Percentiles rank a stretch among this genome's conserved stretches.
Conservation (phyloP, 1,140 invertebrate genomes). For the Drosophila rufa region DNA sequence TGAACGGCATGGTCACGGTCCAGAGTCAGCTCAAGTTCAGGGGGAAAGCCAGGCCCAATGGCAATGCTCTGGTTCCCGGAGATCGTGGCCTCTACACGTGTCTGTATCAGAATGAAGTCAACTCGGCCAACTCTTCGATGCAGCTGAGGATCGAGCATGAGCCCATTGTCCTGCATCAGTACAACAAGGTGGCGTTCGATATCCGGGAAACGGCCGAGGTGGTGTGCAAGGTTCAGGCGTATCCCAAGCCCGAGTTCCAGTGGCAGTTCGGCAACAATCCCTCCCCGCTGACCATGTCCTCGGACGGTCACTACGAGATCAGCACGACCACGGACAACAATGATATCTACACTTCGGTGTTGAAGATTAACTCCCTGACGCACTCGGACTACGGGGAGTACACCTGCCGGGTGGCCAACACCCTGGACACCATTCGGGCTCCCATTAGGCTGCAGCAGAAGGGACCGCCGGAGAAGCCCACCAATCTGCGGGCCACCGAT, state of each 20-base stretch:
- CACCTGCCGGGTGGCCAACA: constrained; percentile 93
- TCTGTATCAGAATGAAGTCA: constrained; percentile 95
- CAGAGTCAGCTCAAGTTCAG: constrained; percentile 93
- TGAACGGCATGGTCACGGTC: constrained; percentile 92
- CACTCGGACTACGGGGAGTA: constrained; percentile 95
- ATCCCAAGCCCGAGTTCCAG: constrained; percentile 96
- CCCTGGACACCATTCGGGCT: constrained; percentile 90
- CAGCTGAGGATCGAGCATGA: constrained; percentile 95
- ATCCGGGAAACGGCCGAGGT: constrained; percentile 93
- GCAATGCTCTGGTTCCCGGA: constrained; percentile 91
- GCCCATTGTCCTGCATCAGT: constrained; percentile 93
- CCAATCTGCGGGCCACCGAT: constrained; percentile 88
- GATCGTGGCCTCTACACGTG: constrained; percentile 95
- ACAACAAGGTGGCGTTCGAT: constrained; percentile 95
- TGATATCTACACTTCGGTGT: constrained; percentile 93
- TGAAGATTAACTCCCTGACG: constrained; percentile 91
- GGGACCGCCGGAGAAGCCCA: constrained; percentile 93
- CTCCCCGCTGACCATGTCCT: constrained; percentile 90
- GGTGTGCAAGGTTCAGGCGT: constrained; percentile 95
- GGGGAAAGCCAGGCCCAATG: constrained; percentile 90
- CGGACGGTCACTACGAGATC: constrained; percentile 94
- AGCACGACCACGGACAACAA: constrained; percentile 92
- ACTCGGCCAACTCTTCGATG: constrained; percentile 93
- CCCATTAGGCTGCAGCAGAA: constrained; percentile 93
- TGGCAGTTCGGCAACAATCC: constrained; percentile 93